Evolutionary conservation across 2,797 vertebrate genomes (phyloP).

Genomic region (Sarcophilus harrisii): DNA sequence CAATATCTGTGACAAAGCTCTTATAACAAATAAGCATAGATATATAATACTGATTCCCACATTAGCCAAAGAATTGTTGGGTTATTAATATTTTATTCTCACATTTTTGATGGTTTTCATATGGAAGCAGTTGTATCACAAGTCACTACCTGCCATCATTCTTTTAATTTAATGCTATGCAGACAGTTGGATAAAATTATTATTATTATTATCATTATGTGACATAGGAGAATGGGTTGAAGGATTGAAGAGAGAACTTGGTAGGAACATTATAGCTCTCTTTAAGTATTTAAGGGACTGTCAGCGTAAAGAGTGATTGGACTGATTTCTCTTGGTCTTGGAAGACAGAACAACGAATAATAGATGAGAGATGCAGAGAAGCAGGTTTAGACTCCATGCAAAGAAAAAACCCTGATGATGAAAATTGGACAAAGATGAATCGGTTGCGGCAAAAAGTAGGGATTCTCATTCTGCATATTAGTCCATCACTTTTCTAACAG

Average conservation of each 20-base stretch:
- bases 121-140: not conserved
- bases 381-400: not conserved
- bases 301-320: not conserved
- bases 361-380: not conserved
- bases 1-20: not conserved
- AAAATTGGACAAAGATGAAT: not conserved
- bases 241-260: not conserved
- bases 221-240: not conserved
- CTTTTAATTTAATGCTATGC: not conserved
- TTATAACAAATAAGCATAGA: not conserved
- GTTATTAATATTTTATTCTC: not conserved
- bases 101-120: not conserved
- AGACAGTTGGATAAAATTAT: not conserved
- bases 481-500: not conserved
- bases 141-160: not conserved
- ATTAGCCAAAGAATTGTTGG: not conserved
- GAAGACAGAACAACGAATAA: not conserved
- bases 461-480: not conserved
- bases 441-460: not conserved
- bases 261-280: not conserved
- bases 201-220: not conserved
- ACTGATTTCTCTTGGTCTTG: not conserved
- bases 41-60: not conserved
- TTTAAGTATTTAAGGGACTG: not conserved
- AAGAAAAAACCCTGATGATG: not conserved